Conservation (phyloP, 2,113 vertebrate genomes). For the Oenanthe melanoleuca region DNA sequence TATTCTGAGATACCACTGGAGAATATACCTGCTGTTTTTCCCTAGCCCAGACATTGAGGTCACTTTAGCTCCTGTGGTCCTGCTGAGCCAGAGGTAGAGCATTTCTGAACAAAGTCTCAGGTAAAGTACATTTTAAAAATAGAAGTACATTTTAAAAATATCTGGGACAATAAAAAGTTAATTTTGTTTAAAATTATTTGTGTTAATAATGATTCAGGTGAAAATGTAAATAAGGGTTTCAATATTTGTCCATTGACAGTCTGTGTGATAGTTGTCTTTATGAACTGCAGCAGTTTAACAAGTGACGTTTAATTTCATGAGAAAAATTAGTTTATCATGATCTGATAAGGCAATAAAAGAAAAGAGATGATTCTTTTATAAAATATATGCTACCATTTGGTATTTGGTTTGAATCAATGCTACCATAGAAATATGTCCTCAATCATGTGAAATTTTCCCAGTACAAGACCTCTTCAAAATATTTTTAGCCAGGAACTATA, state of each 20-base stretch:
- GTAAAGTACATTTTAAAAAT: not conserved
- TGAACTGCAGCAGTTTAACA: not conserved
- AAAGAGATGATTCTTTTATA: not conserved
- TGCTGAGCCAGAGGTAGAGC: not conserved
- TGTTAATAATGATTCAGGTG: not conserved
- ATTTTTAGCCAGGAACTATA: not conserved
- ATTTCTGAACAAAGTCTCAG: not conserved
- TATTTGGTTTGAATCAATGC: not conserved
- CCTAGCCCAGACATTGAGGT: not conserved
- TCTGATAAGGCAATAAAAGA: not conserved
- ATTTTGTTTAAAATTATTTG: not conserved
- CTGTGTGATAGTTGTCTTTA: not conserved
- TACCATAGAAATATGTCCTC: not conserved
- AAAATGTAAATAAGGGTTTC: not conserved
- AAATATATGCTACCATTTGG: not conserved
- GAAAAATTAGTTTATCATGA: not conserved
- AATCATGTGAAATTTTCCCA: not conserved
- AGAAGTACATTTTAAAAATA: not conserved
- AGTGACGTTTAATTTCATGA: not conserved
- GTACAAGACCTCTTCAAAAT: not conserved
- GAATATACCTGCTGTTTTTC: accelerated
- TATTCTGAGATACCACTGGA: not conserved
- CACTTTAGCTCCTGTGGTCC: not conserved
- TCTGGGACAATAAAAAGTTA: not conserved
- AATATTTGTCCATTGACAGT: not conserved